Evolutionary conservation across 1,140 invertebrate genomes (phyloP), one percentile per base, ranked within the genome.

Genomic region (Drosophila simulans): DNA sequence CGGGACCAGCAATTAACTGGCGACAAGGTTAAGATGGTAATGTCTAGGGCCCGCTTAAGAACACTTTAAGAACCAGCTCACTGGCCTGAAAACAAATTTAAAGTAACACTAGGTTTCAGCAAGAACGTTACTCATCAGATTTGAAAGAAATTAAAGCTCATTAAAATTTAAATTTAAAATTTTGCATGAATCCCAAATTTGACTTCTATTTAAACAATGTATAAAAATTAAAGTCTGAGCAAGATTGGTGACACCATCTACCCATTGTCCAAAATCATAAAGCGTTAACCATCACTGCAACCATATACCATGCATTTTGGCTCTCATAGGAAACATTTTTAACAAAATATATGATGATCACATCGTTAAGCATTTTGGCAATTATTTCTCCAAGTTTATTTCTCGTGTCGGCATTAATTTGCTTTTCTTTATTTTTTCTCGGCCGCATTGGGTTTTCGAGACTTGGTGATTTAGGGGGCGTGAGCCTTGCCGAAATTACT

Each of bases 11-110:
- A 82, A 88, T 89, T 89, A 89, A 80, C 75, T 84, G 71, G 83
- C 83, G 79, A 89, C 83, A 88, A 88, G 83, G 83, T 84, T 89
- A 88, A 80, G 79, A 73, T 60, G 65, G 79, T 68, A 77, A 86
- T 77, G 56, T 65, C 64, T 54, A 39, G 62, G 54, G 20, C 35
- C 22, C 57, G 59, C 48, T 65, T 57, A 48, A 53, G 56, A 35
- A 15, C 15, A 40, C 12, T 17, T 17, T 0, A 49, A 25, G 12
- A 22, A 17, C 17, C 17, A 17, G 17, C 1, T 1, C 17, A 1
- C 17, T 17, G 17, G 17, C 17, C 20, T 5, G 11, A 25, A 15
- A n/a, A 45, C 43, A 22, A 45, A 45, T 22, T 11, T 45, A 11
- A 12, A 37, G 12, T 37, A 37, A 37, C 8, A 4, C 11, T 37